Conservation (phyloP, 2,888 invertebrate genomes). For the Augochlorella aurata region DNA sequence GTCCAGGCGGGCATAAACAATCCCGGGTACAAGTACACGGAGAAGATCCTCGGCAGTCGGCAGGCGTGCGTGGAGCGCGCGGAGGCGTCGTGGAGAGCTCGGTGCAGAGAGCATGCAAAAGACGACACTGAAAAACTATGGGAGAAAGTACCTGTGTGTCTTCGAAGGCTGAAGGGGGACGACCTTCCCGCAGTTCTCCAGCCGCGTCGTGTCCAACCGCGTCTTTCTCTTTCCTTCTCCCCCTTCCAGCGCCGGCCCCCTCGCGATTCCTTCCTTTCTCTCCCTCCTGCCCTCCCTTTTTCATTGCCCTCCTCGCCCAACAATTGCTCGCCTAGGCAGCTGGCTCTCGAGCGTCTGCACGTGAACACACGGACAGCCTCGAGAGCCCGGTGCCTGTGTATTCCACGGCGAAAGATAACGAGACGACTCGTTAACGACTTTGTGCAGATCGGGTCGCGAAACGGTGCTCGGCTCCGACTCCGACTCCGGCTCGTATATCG, state of each 20-base stretch:
- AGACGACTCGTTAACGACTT: constrained; percentile 67
- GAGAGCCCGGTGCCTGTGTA: neutral
- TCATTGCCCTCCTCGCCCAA: constrained; percentile 33
- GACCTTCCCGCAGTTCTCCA: constrained; percentile 66
- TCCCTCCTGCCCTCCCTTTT: constrained; percentile 29
- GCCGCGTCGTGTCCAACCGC: constrained; percentile 56
- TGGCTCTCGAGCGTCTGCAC: neutral
- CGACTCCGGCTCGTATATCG: constrained; percentile 52
- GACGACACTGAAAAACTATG: constrained; percentile 68
- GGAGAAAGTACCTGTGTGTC: constrained; percentile 70
- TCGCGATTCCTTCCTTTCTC: constrained; percentile 54
- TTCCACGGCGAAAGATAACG: constrained; percentile 63
- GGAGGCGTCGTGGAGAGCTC: constrained; percentile 39
- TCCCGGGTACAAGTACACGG: constrained; percentile 35
- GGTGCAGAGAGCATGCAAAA: constrained; percentile 57
- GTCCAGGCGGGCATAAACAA: constrained; percentile 55
- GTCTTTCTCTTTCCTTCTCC: constrained; percentile 60
- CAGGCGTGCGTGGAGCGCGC: neutral
- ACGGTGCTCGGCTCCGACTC: constrained; percentile 40
- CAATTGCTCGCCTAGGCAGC: constrained; percentile 31
- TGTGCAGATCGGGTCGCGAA: constrained; percentile 52
- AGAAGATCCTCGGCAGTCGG: neutral
- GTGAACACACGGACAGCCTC: neutral
- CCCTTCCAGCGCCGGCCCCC: neutral
- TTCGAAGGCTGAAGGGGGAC: constrained; percentile 62